A percentile compares a stretch with the other conserved stretches of the same genome.
Conservation (phyloP, 2,888 invertebrate species). For the Watsonalla binaria region DNA sequence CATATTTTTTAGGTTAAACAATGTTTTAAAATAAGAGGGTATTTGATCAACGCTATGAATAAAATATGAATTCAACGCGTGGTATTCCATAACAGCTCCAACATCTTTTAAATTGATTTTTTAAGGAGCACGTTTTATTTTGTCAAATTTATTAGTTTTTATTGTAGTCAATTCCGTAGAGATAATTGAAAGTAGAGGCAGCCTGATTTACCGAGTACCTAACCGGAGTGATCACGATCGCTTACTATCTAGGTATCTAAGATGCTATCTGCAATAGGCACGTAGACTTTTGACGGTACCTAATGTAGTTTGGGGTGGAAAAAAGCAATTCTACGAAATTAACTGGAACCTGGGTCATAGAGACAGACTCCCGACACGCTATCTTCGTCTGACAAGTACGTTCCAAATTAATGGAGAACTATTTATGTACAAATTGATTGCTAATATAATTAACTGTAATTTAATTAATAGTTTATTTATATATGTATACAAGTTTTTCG, state of each 20-base stretch:
- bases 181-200: slow-evolving; percentile 1
- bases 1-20: too few relatives aligned
- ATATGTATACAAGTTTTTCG: too few relatives aligned
- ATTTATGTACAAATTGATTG: neutral
- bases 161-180: neutral
- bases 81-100: neutral
- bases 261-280: neutral
- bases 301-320: neutral
- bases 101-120: neutral
- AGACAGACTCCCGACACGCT: neutral
- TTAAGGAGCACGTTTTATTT: neutral
- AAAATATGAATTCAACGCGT: neutral
- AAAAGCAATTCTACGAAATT: neutral
- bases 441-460: neutral
- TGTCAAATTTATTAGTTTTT: neutral
- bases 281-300: neutral
- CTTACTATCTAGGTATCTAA: neutral
- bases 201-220: neutral
- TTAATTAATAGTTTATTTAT: neutral
- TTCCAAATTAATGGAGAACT: neutral
- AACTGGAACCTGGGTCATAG: neutral
- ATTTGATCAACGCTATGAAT: neutral
- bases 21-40: neutral
- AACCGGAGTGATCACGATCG: neutral
- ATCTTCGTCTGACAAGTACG: neutral